Conservation (phyloP, 1,140 invertebrate species). For the Littorina saxatilis region DNA sequence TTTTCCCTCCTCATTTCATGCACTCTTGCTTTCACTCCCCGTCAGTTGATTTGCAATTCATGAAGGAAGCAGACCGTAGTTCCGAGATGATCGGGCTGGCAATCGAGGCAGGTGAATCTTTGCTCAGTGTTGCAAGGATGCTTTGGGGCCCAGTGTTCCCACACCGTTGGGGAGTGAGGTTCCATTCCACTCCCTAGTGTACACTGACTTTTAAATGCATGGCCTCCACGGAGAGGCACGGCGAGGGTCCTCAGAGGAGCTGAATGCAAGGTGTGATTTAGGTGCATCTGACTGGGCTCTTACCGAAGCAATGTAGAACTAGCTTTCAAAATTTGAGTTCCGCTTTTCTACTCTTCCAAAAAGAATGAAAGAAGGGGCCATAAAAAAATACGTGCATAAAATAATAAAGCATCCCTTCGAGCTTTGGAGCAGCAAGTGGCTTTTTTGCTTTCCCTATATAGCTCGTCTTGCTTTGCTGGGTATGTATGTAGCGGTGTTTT, state of each 20-base stretch:
- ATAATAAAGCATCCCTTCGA: slow-evolving; percentile 20
- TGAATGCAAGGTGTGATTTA: slow-evolving; percentile 15
- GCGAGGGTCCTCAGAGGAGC: not conserved
- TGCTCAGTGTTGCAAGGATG: no score
- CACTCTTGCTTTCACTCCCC: not conserved
- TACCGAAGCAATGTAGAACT: not conserved
- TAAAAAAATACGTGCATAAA: not conserved
- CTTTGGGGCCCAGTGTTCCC: no score
- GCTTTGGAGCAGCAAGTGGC: not conserved
- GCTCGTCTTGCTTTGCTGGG: not conserved
- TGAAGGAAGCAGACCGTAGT: not conserved
- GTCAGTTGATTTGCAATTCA: slow-evolving; percentile 22
- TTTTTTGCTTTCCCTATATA: not conserved
- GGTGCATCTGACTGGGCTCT: slow-evolving; percentile 16
- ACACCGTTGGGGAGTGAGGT: no score
- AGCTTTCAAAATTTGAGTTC: not conserved
- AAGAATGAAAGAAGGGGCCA: not conserved
- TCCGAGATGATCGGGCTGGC: slow-evolving; percentile 10
- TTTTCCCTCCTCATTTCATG: not conserved
- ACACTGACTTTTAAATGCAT: no score
- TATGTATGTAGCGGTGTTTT: not conserved
- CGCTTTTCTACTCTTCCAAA: slow-evolving; percentile 14
- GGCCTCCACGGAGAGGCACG: not conserved
- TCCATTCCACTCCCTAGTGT: no score
- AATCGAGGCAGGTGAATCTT: no score